Evolutionary conservation across 1,140 invertebrate genomes (phyloP).

Genomic region (Brachionus sp.): DNA sequence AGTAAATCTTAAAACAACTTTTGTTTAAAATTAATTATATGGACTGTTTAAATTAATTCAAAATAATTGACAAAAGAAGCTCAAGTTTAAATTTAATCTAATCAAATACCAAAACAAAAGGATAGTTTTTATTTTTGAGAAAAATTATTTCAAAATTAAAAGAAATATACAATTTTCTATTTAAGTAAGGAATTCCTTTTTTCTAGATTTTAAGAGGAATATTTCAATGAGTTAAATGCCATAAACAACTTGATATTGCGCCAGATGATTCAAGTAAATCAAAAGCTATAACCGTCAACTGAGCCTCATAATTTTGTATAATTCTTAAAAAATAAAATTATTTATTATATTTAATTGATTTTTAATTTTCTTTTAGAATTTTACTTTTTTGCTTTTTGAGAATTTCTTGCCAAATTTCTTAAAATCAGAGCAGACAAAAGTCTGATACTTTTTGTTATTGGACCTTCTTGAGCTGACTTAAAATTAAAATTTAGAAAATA

Average conservation of each 20-base stretch:
- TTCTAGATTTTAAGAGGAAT: neutral
- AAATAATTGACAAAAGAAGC: no score
- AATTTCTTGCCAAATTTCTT: conserved; percentile 91
- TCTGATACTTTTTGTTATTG: conserved; percentile 96
- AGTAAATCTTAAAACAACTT: no score
- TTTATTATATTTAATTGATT: neutral
- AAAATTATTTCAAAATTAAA: neutral
- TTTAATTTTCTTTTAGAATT: neutral
- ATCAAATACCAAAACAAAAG: neutral
- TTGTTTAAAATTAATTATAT: no score
- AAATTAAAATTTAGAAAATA: conserved; percentile 52
- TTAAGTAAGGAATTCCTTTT: neutral
- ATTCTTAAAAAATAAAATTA: neutral
- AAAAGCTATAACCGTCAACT: conserved; percentile 27
- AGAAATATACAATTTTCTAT: conserved; percentile 19
- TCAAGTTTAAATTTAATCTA: neutral
- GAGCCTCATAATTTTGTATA: conserved; percentile 26
- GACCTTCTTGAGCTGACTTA: conserved; percentile 93
- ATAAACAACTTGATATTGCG: conserved; percentile 34
- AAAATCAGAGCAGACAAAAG: conserved; percentile 90
- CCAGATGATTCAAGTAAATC: conserved; percentile 30
- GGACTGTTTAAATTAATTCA: no score
- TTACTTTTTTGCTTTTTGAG: conserved; percentile 65
- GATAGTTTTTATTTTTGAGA: neutral
- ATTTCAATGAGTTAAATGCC: conserved; percentile 21